Percentiles rank a stretch among this genome's conserved stretches.
phyloP scores from a whole-genome alignment of 1,140 invertebrate genomes.

The Plodia interpunctella region DNA sequence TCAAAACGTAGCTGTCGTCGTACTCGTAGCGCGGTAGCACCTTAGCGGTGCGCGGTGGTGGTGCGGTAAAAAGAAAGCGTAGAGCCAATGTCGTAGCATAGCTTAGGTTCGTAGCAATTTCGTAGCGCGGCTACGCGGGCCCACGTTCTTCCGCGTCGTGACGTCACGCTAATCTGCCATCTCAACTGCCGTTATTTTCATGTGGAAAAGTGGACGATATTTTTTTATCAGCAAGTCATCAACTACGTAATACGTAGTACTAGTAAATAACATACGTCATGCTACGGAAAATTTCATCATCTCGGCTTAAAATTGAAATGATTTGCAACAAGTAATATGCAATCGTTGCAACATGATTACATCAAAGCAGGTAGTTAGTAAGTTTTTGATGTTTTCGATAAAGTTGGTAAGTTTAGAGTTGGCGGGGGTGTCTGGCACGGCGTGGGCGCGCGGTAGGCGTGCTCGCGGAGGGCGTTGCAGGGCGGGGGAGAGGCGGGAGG shows the following conservation, averaged over 20 bases:
- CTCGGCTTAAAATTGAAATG: background rate
- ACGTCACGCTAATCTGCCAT: background rate
- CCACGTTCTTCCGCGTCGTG: background rate
- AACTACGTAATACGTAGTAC: too few species aligned
- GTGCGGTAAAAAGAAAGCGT: background rate
- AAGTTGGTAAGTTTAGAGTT: slow-evolving; percentile 25
- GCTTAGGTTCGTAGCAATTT: background rate
- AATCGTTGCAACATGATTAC: background rate
- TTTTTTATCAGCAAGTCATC: background rate
- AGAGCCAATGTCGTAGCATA: background rate
- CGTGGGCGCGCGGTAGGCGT: slow-evolving; percentile 55
- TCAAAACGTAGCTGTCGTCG: background rate
- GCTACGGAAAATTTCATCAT: slow-evolving; percentile 1
- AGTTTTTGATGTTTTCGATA: slow-evolving; percentile 13
- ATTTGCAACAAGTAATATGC: background rate
- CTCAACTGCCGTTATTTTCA: background rate
- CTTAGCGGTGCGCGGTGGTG: too few species aligned
- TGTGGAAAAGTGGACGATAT: background rate
- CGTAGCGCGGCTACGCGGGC: background rate
- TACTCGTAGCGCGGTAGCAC: background rate
- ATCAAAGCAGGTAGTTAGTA: too few species aligned
- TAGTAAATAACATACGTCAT: background rate
- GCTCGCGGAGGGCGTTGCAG: slow-evolving; percentile 31
- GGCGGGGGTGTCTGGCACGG: slow-evolving; percentile 24
- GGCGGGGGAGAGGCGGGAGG: slow-evolving; percentile 24